Evolutionary conservation across 2,888 invertebrate species (phyloP).

Genomic region (Willowsia nigromaculata): DNA sequence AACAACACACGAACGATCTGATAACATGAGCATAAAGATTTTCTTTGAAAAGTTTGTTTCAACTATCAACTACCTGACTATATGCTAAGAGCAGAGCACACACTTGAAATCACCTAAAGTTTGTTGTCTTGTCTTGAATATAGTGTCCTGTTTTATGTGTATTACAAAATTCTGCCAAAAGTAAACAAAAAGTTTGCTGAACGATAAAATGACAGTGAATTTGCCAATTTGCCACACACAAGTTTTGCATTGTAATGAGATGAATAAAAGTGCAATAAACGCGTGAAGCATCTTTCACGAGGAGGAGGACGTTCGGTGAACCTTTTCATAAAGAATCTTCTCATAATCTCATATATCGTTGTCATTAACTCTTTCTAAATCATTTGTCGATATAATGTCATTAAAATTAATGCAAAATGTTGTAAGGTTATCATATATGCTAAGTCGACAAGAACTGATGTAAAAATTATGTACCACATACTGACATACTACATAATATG

Average conservation of each 20-base stretch:
- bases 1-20: conserved; percentile 1
- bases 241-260: not conserved
- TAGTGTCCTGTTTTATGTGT: conserved; percentile 23
- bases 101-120: conserved; percentile 41
- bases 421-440: not conserved
- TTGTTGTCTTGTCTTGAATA: not conserved
- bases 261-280: not conserved
- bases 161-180: conserved; percentile 42
- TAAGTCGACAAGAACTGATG: not conserved
- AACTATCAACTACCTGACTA: not conserved
- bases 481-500: not conserved
- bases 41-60: not conserved
- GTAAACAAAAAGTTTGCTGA: conserved; percentile 5
- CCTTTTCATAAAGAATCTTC: not conserved
- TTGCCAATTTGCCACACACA: not conserved
- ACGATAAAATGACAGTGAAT: not conserved
- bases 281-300: conserved; percentile 4
- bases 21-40: not conserved
- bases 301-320: not conserved
- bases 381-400: not conserved
- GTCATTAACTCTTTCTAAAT: not conserved
- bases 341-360: too few relatives aligned
- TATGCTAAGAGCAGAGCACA: not conserved
- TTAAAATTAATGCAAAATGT: conserved; percentile 21
- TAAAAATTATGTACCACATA: not conserved